phyloP scores from a whole-genome alignment of 2,888 invertebrate genomes.

The Acanthococcus lagerstroemiae region DNA sequence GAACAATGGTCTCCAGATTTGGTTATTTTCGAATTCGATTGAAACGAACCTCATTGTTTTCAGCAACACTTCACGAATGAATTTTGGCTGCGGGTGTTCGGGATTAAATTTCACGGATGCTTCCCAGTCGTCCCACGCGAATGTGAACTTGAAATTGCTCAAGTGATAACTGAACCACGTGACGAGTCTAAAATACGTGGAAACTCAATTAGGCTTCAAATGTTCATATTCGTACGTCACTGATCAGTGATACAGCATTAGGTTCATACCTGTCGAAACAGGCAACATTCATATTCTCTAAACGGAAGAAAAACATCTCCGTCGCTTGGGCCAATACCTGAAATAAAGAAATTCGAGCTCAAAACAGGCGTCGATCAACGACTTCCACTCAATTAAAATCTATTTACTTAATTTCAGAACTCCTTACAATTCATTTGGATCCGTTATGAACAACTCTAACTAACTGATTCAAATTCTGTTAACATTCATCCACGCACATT shows the following conservation, averaged over 20 bases:
- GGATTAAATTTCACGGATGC: constrained; percentile 69
- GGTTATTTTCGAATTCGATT: not conserved
- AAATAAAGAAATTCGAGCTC: no score
- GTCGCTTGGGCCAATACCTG: constrained; percentile 89
- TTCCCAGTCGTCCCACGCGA: constrained; percentile 98
- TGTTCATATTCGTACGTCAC: not conserved
- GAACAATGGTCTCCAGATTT: not conserved
- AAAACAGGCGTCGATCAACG: no score
- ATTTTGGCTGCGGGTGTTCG: constrained; percentile 88
- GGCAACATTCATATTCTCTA: constrained; percentile 93
- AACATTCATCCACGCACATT: no score
- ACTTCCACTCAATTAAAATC: no score
- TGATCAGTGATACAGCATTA: not conserved
- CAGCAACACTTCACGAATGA: constrained; percentile 81
- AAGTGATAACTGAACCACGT: constrained; percentile 97
- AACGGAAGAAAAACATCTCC: constrained; percentile 88
- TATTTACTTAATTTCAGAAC: no score
- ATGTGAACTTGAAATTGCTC: constrained; percentile 97
- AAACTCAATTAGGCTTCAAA: not conserved
- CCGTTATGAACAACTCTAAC: no score
- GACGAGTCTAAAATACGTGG: constrained; percentile 58
- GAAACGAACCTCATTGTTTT: constrained; percentile 70
- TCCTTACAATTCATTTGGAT: no score
- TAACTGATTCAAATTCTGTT: no score
- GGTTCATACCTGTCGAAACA: constrained; percentile 73